Evolutionary conservation across 2,888 invertebrate genomes (phyloP), one percentile per base, ranked within the genome.

Genomic region (Drosophila engyochracea): DNA sequence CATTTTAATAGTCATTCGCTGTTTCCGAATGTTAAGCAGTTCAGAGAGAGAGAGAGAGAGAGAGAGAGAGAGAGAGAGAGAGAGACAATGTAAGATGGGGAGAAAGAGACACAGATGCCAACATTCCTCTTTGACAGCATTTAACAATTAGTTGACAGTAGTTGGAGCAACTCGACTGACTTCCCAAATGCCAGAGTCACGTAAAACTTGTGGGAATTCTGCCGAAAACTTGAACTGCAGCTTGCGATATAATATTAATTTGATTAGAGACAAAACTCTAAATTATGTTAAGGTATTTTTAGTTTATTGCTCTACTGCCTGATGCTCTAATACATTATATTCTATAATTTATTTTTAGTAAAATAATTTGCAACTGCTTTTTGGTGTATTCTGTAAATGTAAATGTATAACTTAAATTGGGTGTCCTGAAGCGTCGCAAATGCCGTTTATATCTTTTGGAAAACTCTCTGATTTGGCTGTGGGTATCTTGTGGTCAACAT

Each of bases 141-240:
- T 79, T 71, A 89, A 76, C 79, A 81, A 89, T 89, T 85, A 83
- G 41, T 51, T 22, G 12, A 25, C 47, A 22, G 39, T 28, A 37
- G 37, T 55, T 25, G 25, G 6, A 37, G 37, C 28, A 57, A 47
- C 47, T 9, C 25, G 25, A 9, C 25, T 25, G 49, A 41, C 30
- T 25, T 19, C 31, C 12, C 19, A 28, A 30, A 19, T 31, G 37
- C 57, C 37, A 14, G n/a, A 47, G 67, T 72, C 78, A 81, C 62
- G 72, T 71, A 60, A 41, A 53, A 16, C 35, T 58, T 44, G 12
- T 28, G 37, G 33, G 22, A 47, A 64, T 44, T 55, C 28, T 31
- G 19, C 19, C 10, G 5, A 10, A 35, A 9, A 33, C 54, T 51
- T 62, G 35, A 44, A 41, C 60, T 65, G 59, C 51, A 16, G 33